Evolutionary conservation across 2,888 invertebrate species (phyloP).

Genomic region (Cephus pulcher): DNA sequence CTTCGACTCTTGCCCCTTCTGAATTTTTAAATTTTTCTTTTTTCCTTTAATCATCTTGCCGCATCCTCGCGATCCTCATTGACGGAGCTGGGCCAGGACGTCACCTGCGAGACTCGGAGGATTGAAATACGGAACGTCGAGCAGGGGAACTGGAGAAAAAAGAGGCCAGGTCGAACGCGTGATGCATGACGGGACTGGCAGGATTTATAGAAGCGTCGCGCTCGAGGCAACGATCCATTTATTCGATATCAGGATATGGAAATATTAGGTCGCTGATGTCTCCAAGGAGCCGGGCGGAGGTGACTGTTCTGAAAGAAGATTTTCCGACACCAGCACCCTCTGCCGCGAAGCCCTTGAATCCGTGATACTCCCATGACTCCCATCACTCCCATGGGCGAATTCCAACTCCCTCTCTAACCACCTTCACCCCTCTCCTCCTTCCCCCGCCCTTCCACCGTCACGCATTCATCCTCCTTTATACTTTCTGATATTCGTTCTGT

Average conservation of each 20-base stretch:
- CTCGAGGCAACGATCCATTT: slow-evolving; percentile 53
- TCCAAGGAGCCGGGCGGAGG: slow-evolving; percentile 11
- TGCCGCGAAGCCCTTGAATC: slow-evolving; percentile 44
- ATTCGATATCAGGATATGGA: slow-evolving; percentile 61
- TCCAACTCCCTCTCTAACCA: slow-evolving; percentile 16
- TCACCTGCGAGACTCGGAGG: not conserved
- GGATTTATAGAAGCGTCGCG: slow-evolving; percentile 56
- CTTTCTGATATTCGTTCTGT: slow-evolving; percentile 45
- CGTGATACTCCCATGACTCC: slow-evolving; percentile 47
- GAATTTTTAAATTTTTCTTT: not conserved
- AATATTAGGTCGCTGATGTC: slow-evolving; percentile 57
- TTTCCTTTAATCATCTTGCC: slow-evolving; percentile 9
- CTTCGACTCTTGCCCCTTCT: not conserved
- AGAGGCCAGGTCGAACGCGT: slow-evolving; percentile 26
- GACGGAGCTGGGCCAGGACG: not conserved
- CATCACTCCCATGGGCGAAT: slow-evolving; percentile 48
- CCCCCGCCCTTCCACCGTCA: not conserved
- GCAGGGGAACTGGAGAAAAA: not conserved
- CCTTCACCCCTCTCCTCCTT: not conserved
- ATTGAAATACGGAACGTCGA: not conserved
- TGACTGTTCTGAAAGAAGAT: not conserved
- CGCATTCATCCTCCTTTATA: slow-evolving; percentile 15
- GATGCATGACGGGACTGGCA: slow-evolving; percentile 54
- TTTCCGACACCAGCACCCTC: not conserved
- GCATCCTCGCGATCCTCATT: not conserved